phyloP scores from a whole-genome alignment of 2,797 vertebrate species.

The Rhinogobio ventralis region DNA sequence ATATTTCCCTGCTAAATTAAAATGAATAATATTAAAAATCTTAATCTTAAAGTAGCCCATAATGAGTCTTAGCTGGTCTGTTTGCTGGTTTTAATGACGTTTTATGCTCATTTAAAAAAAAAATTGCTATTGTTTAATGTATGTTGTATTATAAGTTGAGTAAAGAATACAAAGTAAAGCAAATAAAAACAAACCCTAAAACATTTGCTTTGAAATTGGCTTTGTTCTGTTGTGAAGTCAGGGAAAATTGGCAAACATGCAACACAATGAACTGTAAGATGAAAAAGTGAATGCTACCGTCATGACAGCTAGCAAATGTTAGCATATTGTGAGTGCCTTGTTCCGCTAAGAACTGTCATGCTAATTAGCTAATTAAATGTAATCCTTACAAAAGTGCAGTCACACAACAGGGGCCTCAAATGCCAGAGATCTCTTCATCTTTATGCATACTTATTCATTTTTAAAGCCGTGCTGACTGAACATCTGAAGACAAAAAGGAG shows the following conservation, averaged over 20 bases:
- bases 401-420: slow-evolving; percentile 48
- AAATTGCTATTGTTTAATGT: not conserved
- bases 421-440: slow-evolving; percentile 60
- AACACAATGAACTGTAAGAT: slow-evolving; percentile 27
- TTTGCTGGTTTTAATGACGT: not conserved
- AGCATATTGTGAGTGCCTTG: slow-evolving; percentile 32
- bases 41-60: not conserved
- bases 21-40: not conserved
- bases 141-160: not conserved
- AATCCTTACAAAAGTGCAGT: slow-evolving; percentile 53
- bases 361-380: slow-evolving; percentile 59
- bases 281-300: slow-evolving; percentile 24
- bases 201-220: slow-evolving; percentile 11
- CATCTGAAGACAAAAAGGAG: slow-evolving; percentile 56
- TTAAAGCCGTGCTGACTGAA: slow-evolving; percentile 58
- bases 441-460: slow-evolving; percentile 61
- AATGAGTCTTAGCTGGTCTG: not conserved
- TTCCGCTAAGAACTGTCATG: slow-evolving; percentile 42
- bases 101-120: not conserved
- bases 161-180: not conserved
- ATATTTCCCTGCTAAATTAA: not conserved
- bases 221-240: slow-evolving; percentile 28
- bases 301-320: slow-evolving; percentile 43
- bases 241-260: slow-evolving; percentile 18
- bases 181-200: slow-evolving; percentile 21